Conservation (phyloP, 2,797 vertebrate genomes). For the Macroramphosus scolopax region DNA sequence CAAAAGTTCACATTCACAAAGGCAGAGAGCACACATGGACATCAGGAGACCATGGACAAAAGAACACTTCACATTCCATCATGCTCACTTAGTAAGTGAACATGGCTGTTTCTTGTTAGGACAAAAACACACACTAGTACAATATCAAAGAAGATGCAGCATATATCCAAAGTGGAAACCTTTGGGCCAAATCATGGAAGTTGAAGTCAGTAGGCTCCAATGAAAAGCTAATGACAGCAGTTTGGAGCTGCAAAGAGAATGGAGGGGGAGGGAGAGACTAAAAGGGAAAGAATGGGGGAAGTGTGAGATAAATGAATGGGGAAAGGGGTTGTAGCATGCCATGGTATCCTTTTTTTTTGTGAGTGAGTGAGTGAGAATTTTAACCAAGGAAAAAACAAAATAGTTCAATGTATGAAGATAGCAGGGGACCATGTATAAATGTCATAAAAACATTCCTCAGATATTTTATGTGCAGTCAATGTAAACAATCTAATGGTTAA, state of each 20-base stretch:
- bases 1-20: constrained; percentile 54
- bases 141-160: constrained; percentile 15
- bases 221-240: constrained; percentile 40
- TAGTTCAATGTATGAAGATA: constrained; percentile 3
- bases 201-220: constrained; percentile 33
- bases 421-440: background rate
- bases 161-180: constrained; percentile 12
- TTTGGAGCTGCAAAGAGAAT: constrained; percentile 47
- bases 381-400: constrained; percentile 56
- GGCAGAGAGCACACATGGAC: constrained; percentile 37
- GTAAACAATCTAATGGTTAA: no score
- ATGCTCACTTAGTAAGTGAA: constrained; percentile 24
- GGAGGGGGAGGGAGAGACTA: constrained; percentile 52
- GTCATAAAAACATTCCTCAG: constrained; percentile 13
- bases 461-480: no score
- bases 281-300: constrained; percentile 50
- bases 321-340: constrained; percentile 53
- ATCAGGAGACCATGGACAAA: constrained; percentile 52
- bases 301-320: constrained; percentile 64
- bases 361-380: no score
- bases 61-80: constrained; percentile 63
- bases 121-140: constrained; percentile 1
- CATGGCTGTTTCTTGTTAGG: constrained; percentile 9
- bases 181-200: constrained; percentile 4
- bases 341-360: no score